Base-by-base conservation (phyloP, 2,888 invertebrate genomes). In the Epinotia nisella region DNA sequence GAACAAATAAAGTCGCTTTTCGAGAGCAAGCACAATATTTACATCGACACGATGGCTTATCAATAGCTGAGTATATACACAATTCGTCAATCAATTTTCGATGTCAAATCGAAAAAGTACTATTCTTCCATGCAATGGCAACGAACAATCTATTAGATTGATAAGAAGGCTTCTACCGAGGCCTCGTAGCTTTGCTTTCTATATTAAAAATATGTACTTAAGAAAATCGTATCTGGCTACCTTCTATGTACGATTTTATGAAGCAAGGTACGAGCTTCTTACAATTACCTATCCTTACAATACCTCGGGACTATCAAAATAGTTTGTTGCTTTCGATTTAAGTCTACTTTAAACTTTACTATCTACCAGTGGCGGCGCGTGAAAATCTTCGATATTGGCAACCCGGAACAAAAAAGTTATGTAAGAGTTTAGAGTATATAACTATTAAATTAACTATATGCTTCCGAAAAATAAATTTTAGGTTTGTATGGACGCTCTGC, bases 21-120 rank as follows among this genome's bases (percentile, higher is more conserved):
- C 41, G 15, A 41, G 56, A 51, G 49, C 24, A 66, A 60, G 19
- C 55, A 21, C 55, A 67, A 53, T 71, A 66, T 53, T 55, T 45
- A 49, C 67, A 59, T 29, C 29, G 59, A 24, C 39, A 35, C 39
- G 13, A 24, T 15, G 13, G 35, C 24, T 45, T 51, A 64, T 56
- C 51, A 21, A 13, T 17, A 35, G 56, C 41, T 59, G 49, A 29
- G 15, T 60, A 41, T 56, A 11, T 62, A 66, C 24, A 53, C 13
- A 49, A 45, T 21, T 21, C 45, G 29, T 62, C 55, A 39, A 53
- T 24, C 5, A 21, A 62, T 29, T 56, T 29, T 62, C 61, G 29
- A 61, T n/a, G 11, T 15, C 56, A 29, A 19, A 29, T 24, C 55
- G 5, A 21, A 9, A 69, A 61, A n/a, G 39, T 70, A 53, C 45